phyloP scores from a whole-genome alignment of 2,888 invertebrate genomes.

The Parnassius mnemosyne region DNA sequence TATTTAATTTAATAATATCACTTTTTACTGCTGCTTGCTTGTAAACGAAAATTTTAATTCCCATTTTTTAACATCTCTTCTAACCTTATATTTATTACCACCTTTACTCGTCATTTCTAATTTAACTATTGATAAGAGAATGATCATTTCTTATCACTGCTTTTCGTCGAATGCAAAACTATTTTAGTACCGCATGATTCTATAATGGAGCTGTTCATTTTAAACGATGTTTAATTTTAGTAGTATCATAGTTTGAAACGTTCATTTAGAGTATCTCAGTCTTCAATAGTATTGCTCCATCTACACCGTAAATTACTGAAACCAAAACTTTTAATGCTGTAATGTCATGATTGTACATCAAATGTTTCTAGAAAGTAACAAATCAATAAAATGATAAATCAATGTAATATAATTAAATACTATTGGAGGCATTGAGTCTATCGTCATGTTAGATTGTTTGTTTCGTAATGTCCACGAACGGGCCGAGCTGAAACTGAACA shows the following conservation, averaged over 20 bases:
- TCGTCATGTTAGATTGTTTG: constrained; percentile 81
- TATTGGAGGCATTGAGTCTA: constrained; percentile 76
- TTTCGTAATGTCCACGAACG: constrained; percentile 73
- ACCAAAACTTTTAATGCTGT: not conserved
- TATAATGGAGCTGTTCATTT: constrained; percentile 22
- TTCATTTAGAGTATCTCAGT: constrained; percentile 35
- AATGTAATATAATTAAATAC: constrained; percentile 49
- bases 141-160: not conserved
- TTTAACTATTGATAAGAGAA: not conserved
- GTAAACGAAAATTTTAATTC: constrained; percentile 1
- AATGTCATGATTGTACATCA: too few relatives aligned
- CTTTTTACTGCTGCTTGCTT: constrained; percentile 3
- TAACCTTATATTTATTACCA: constrained; percentile 10
- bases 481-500: constrained; percentile 69
- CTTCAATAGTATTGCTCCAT: constrained; percentile 69
- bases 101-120: not conserved
- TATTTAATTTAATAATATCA: constrained; percentile 14
- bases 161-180: not conserved
- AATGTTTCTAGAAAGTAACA: not conserved
- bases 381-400: not conserved
- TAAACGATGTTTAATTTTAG: constrained; percentile 27
- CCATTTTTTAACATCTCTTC: constrained; percentile 14
- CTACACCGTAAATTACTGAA: constrained; percentile 9
- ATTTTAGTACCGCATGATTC: constrained; percentile 26
- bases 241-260: constrained; percentile 30